Conservation (phyloP, 2,797 vertebrate genomes). For the Coregonus suidteri region DNA sequence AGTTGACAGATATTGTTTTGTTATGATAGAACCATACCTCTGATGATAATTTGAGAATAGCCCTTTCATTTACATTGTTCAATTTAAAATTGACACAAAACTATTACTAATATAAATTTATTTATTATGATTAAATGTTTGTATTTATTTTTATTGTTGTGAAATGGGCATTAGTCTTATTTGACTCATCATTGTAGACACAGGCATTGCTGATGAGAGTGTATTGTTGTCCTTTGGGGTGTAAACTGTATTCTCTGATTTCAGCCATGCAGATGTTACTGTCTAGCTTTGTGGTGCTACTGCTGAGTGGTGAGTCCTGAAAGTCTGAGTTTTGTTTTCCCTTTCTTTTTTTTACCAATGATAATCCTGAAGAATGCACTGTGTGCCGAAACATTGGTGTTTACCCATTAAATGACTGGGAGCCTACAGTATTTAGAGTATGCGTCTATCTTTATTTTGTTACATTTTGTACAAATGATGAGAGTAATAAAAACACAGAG, state of each 20-base stretch:
- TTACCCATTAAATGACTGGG: no score
- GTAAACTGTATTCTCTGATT: background rate
- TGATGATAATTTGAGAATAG: background rate
- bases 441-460: no score
- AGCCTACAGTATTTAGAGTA: no score
- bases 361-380: no score
- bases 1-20: no score
- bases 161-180: background rate
- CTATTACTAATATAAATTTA: background rate
- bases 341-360: no score
- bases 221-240: no score
- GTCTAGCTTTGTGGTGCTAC: background rate
- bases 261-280: constrained; percentile 1
- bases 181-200: background rate
- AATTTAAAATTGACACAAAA: background rate
- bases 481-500: no score
- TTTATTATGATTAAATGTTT: background rate
- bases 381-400: no score
- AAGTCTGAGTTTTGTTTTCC: background rate
- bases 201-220: no score
- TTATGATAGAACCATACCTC: background rate
- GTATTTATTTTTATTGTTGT: background rate
- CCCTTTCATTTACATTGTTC: background rate
- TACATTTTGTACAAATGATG: no score
- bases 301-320: background rate